Conservation (phyloP, 2,797 vertebrate genomes). For the Adrianichthys oophorus region DNA sequence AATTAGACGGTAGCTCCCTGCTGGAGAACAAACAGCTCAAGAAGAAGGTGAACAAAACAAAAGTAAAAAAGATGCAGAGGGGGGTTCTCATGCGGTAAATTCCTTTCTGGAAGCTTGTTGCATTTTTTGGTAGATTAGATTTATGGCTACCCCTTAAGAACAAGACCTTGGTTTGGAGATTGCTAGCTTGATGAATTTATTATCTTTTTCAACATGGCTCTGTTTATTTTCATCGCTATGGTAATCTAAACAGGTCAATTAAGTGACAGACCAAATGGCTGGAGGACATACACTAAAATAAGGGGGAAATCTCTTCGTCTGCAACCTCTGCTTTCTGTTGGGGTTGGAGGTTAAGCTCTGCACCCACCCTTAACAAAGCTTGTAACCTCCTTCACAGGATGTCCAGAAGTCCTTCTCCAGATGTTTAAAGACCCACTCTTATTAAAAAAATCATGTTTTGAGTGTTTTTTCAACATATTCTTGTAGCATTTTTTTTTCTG, state of each 20-base stretch:
- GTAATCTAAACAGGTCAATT: constrained; percentile 52
- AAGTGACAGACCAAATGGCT: constrained; percentile 40
- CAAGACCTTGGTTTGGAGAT: constrained; percentile 9
- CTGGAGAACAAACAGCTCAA: constrained; percentile 45
- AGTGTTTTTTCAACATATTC: background rate
- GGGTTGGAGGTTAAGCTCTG: constrained; percentile 55
- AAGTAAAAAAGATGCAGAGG: background rate
- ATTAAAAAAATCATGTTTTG: no score
- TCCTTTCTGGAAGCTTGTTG: constrained; percentile 40
- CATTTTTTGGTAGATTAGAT: constrained; percentile 32
- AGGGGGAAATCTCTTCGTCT: constrained; percentile 59
- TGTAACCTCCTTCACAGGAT: constrained; percentile 38
- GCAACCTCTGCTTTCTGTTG: constrained; percentile 47
- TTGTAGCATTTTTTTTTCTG: no score
- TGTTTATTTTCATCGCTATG: constrained; percentile 27
- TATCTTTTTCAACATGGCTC: background rate
- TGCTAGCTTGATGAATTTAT: constrained; percentile 4
- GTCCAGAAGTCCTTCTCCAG: constrained; percentile 61
- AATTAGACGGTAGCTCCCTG: constrained; percentile 36
- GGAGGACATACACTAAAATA: constrained; percentile 45
- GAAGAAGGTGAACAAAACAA: constrained; percentile 17
- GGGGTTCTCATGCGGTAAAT: constrained; percentile 29
- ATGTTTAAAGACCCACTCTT: constrained; percentile 29
- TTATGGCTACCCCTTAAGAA: constrained; percentile 16
- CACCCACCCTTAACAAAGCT: constrained; percentile 42